Base-by-base conservation (phyloP, 1,140 invertebrate species). In the Sycobia sp. region DNA sequence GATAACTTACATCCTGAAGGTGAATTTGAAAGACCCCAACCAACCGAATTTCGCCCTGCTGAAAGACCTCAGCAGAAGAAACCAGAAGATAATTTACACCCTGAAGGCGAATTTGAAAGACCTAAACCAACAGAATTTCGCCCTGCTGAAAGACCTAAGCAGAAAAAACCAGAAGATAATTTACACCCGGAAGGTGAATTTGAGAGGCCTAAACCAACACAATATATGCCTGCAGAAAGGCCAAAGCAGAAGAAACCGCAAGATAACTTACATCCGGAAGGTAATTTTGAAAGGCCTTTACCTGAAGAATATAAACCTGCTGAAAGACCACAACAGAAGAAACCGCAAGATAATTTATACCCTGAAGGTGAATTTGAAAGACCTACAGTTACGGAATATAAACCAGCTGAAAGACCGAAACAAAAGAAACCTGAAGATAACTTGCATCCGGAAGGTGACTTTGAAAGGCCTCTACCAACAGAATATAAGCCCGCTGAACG, bases 391-490 rank as follows among this genome's bases (percentile, higher is more conserved):
- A 9, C 70, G 69, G 4, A 69, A 18, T 4, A 58, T 18, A 32
- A 44, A n/a, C n/a, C 53, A 58, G 81, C 84, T 22, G 86, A 87
- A 70, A 77, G 85, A 67, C 79, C 83, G 54, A 80, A 79, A 63
- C 83, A 86, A 27, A 80, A 83, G 4, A 85, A 82, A 67, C 86
- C 80, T 2, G 77, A 84, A 69, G 87, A 91, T 75, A 88, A 89
- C 71, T 75, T 69, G 88, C 73, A 72, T 68, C 82, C 81, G 61
- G 86, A 87, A 79, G 88, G 88, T 18, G 81, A 86, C 9, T 88
- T 89, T 71, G 80, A 25, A 57, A 77, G 80, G 1, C 65, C 73
- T 46, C 58, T 76, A 66, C 82, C 84, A 34, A 82, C 83, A n/a
- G 51, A 1, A 13, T 43, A 11, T 9, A 76, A 66, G 29, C 82